Base-by-base conservation (phyloP, 2,113 vertebrate species). In the Rousettus leschenaultii region DNA sequence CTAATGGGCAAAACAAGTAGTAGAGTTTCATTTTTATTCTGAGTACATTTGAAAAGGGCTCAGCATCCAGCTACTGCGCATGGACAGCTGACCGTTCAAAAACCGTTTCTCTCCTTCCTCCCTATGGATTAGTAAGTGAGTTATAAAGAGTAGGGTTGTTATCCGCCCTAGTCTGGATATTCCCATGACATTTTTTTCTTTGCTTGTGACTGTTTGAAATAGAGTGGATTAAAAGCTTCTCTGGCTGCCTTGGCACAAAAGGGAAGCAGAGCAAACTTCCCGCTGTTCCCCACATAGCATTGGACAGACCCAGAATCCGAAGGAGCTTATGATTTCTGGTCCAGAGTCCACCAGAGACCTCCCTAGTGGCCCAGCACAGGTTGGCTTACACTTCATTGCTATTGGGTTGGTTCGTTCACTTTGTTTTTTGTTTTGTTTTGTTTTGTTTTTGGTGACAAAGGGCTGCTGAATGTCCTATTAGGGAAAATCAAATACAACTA, bases 1-100 rank as follows among this genome's bases (percentile, higher is more conserved):
- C 98, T 99, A 98, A 99, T 98, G 98, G 98, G 98, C 98, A 98
- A 98, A 99, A 98, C 98, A 98, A 98, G 98, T 94, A 94, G 97
- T 97, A 93, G 2, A 6, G 93, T 97, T 98, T 98, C 97, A 96
- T 98, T 98, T 98, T 97, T 97, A 98, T 98, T 96, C 98, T 43
- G 91, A 97, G 95, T 86, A 86, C 94, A 89, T 95, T 93, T 97
- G 97, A 98, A 98, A 98, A 98, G 98, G 97, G 95, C 97, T 97
- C 96, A 97, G 98, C 96, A 98, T 92, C 96, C 82, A 92, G 63
- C 96, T 95, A 94, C 93, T 82, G 95, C 68, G 86, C 78, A 35
- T 45, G 96, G 96, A 89, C 18, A 97, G 73, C 91, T 96, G 96
- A 92, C 95, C 43, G 30, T 94, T 94, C 95, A 94, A 96, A 97